Base-by-base conservation (phyloP, 1,140 invertebrate genomes). In the Paraescarpia echinospica region DNA sequence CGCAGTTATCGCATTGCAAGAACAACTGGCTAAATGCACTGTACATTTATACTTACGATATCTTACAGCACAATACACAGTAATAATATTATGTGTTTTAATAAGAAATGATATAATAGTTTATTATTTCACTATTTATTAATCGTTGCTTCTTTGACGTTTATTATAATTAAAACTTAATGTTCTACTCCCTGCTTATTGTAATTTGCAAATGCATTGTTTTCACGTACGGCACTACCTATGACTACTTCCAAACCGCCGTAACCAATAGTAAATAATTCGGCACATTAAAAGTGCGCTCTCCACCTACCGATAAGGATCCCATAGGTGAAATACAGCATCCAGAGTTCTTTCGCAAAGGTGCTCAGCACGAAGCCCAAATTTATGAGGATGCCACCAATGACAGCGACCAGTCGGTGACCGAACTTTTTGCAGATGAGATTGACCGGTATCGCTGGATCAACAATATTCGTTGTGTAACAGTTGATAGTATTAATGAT, bases 261-360 rank as follows among this genome's bases (percentile, higher is more conserved):
- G 14, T 77, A 31, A 31, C 2, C 22, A 77, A 27, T 77, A 14
- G 59, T 27, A 77, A 41, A 41, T 41, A 12, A 12, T 41, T 6
- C 4, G 41, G 12, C 41, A 41, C 4, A 41, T 4, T 41, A 41
- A 41, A 4, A 18, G 14, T 22, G 2, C 27, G 22, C 9, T 18
- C 59, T 12, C 34, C 34, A 34, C 92, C 33, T 48, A 92, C 92
- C 92, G 35, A 92, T 59, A n/a, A 92, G 33, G 33, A 92, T 89
- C 12, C 92, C 92, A 18, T 90, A 92, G 9, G 92, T 92, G 92
- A 90, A 90, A 33, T 92, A 92, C 35, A 92, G 33, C 77, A 77
- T 27, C 34, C 33, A 41, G 31, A 92, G 34, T 41, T 34, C 33
- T 8, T 33, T 92, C 35, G 92, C 34, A 48, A 92, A 92, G 22